Percentiles rank a stretch among this genome's conserved stretches.
These are phyloP conservation scores for Arion vulgaris DNA, from an alignment of 1,140 invertebrate species.

Conservation along the genomic window DNA sequence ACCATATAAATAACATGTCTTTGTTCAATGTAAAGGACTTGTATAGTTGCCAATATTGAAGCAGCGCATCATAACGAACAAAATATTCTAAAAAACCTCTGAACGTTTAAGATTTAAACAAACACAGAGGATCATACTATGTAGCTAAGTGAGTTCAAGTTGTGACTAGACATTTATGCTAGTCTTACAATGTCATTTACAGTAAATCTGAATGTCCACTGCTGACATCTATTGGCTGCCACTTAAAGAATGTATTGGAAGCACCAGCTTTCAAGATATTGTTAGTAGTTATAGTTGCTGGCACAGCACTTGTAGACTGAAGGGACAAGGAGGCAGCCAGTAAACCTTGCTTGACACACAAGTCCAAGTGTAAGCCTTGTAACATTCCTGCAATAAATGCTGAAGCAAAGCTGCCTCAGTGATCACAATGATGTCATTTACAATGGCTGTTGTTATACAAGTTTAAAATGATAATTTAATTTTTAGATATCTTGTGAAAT, in stretches of 20 bases:
- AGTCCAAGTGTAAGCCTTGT: constrained; percentile 67
- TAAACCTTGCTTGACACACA: constrained; percentile 73
- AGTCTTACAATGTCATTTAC: not conserved
- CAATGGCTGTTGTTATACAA: not conserved
- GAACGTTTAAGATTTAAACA: no score
- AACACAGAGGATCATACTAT: no score
- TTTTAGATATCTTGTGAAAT: not conserved
- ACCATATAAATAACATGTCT: no score
- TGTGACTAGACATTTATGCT: no score
- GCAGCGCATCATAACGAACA: no score
- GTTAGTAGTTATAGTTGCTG: constrained; percentile 53
- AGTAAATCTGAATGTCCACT: not conserved
- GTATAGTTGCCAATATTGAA: no score
- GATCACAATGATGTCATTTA: constrained; percentile 35
- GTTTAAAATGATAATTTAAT: no score
- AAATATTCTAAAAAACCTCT: no score
- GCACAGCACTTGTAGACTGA: constrained; percentile 73
- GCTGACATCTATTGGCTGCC: not conserved
- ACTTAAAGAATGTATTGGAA: not conserved
- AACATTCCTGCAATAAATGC: constrained; percentile 75
- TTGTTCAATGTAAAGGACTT: no score
- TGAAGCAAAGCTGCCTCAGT: constrained; percentile 75
- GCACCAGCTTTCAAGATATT: not conserved
- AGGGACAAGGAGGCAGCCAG: constrained; percentile 75
- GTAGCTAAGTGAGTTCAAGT: no score